phyloP scores from a whole-genome alignment of 2,888 invertebrate species.

The Itoplectis maculator region DNA sequence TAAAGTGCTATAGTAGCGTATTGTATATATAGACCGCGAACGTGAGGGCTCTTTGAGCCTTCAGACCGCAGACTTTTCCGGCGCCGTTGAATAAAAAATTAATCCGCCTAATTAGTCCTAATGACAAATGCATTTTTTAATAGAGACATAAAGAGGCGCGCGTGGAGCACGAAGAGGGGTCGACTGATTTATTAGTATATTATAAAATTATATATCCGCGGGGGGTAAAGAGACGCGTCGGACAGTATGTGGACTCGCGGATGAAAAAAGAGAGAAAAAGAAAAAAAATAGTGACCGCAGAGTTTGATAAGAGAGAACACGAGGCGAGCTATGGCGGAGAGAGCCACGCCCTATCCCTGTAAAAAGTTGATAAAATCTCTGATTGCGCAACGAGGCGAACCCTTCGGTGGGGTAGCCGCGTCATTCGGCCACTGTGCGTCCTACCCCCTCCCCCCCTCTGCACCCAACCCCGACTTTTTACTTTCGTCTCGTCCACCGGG shows the following conservation, averaged over 20 bases:
- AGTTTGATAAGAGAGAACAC: conserved; percentile 81
- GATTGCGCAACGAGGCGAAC: conserved; percentile 81
- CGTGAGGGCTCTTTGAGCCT: background rate
- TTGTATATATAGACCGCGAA: too few relatives aligned
- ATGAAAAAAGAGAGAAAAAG: conserved; percentile 28
- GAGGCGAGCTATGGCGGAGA: conserved; percentile 73
- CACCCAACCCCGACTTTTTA: too few relatives aligned
- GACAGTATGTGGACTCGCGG: conserved; percentile 23
- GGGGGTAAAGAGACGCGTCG: conserved; percentile 8
- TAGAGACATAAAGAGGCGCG: conserved; percentile 11
- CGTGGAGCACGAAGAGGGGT: background rate
- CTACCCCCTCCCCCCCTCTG: background rate
- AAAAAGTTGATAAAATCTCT: conserved; percentile 81
- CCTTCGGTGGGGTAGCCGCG: conserved; percentile 71
- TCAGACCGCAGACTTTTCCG: background rate
- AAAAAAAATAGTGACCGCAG: conserved; percentile 37
- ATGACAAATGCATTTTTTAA: conserved; percentile 40
- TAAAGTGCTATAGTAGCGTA: too few relatives aligned
- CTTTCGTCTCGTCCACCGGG: background rate
- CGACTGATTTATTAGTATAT: conserved; percentile 48
- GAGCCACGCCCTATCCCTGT: conserved; percentile 83
- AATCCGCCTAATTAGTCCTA: conserved; percentile 40
- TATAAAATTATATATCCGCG: conserved; percentile 35
- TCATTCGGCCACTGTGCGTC: conserved; percentile 20
- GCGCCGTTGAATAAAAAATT: conserved; percentile 38